A percentile compares a stretch with the other conserved stretches of the same genome.
Conservation (phyloP, 2,888 invertebrate species). For the Antitype chi region DNA sequence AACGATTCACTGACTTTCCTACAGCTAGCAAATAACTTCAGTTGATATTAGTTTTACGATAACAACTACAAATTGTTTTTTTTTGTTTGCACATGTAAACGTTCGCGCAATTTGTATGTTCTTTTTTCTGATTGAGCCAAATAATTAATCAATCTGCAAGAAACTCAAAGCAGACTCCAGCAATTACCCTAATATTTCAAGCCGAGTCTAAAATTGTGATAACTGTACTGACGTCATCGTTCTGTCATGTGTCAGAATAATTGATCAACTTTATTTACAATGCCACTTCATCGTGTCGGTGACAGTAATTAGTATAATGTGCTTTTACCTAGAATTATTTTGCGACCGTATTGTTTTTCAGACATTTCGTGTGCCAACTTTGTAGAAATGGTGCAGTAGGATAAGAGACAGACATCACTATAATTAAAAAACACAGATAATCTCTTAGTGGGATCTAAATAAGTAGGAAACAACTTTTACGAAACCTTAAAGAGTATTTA, state of each 20-base stretch:
- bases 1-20: constrained; percentile 76
- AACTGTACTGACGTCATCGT: constrained; percentile 30
- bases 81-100: constrained; percentile 60
- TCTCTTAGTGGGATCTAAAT: background rate
- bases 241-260: constrained; percentile 46
- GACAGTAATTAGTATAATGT: constrained; percentile 29
- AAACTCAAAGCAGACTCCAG: constrained; percentile 12
- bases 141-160: constrained; percentile 13
- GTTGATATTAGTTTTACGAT: constrained; percentile 73
- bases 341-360: constrained; percentile 37
- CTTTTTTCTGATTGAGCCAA: constrained; percentile 26
- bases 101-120: constrained; percentile 44
- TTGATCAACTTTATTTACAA: constrained; percentile 34
- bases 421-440: constrained; percentile 1
- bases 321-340: constrained; percentile 8
- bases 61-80: constrained; percentile 70
- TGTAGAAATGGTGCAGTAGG: constrained; percentile 12
- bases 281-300: constrained; percentile 13
- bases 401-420: constrained; percentile 3
- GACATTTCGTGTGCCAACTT: constrained; percentile 43
- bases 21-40: constrained; percentile 79
- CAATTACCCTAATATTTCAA: constrained; percentile 18
- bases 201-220: background rate
- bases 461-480: background rate
- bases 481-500: background rate